Evolutionary conservation across 2,797 vertebrate genomes (phyloP), one percentile per base, ranked within the genome.

Genomic region (Margarornis squamiger): DNA sequence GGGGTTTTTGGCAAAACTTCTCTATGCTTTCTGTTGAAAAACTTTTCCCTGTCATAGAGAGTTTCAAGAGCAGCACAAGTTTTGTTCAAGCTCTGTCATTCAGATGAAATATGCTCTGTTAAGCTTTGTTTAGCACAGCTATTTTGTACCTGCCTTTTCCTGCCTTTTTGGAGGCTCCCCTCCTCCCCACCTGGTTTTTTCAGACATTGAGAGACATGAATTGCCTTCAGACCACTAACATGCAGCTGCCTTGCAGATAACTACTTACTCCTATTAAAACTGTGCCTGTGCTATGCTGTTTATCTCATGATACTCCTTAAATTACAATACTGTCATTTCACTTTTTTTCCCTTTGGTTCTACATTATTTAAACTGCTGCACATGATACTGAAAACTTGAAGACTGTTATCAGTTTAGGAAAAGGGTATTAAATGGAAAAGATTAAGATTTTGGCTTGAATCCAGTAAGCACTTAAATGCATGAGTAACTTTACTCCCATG

Each of bases 381-480:
- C 95, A 94, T 92, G 93, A 96, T 93, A 97, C 93, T 43, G 93
- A 96, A 96, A 94, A 95, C 93, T 92, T 18, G 62, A 81, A 93
- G 92, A 84, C 91, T 70, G 87, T 92, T 96, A 96, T 96, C 95
- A 86, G 93, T 95, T 93, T 84, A 97, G 95, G 93, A 96, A 97
- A 95, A 96, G 73, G 76, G 89, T 93, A 87, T 96, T 96, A 94
- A 96, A 93, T 95, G 82, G 92, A 93, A 96, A 94, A 97, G 96
- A 95, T 96, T 94, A 96, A 88, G 82, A 94, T 96, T 92, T 92
- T 97, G 96, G 95, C 95, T 49, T 29, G 46, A 68, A 48, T 94
- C 95, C 96, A 97, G 93, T 1, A 43, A 91, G 95, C 96, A 96
- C 95, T 97, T 96, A 96, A 95, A 96, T 94, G 95, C 95, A 96